These are phyloP conservation scores for Nymphalis c-album DNA, from an alignment of 2,888 invertebrate genomes.

Conservation along the genomic window DNA sequence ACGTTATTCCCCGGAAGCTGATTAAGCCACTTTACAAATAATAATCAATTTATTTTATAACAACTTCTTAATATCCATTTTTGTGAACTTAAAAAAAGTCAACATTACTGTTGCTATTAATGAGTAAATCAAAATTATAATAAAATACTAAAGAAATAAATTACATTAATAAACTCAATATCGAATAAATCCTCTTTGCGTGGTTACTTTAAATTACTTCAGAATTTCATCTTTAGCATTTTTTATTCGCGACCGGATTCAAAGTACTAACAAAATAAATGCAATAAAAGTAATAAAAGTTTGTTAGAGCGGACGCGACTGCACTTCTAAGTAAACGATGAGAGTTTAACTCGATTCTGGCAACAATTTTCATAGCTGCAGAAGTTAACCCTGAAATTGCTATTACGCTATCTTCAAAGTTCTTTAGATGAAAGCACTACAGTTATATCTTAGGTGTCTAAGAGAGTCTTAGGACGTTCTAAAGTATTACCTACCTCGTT, in stretches of 20 bases:
- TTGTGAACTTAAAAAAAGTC: too few relatives aligned
- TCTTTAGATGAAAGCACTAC: constrained; percentile 52
- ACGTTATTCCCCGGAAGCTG: background rate
- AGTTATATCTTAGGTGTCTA: constrained; percentile 43
- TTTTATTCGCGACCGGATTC: constrained; percentile 18
- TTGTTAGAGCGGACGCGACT: constrained; percentile 33
- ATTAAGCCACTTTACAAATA: background rate
- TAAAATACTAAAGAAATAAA: background rate
- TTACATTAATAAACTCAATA: background rate
- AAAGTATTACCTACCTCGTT: background rate
- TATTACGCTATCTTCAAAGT: constrained; percentile 54
- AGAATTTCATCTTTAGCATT: constrained; percentile 10
- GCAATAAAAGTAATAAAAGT: constrained; percentile 37
- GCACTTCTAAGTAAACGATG: constrained; percentile 42
- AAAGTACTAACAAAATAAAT: constrained; percentile 31
- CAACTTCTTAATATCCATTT: too few relatives aligned
- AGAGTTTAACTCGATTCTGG: constrained; percentile 61
- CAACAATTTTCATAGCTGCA: constrained; percentile 70
- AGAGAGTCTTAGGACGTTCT: background rate
- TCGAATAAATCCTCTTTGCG: background rate
- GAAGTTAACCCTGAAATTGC: constrained; percentile 65
- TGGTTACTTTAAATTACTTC: constrained; percentile 8
- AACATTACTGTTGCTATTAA: too few relatives aligned
- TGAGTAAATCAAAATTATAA: too few relatives aligned
- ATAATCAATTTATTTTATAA: background rate